Percentiles rank a stretch among this genome's conserved stretches.
Evolutionary conservation across 2,797 vertebrate genomes (phyloP).

Genomic region (Alfaro cultratus): DNA sequence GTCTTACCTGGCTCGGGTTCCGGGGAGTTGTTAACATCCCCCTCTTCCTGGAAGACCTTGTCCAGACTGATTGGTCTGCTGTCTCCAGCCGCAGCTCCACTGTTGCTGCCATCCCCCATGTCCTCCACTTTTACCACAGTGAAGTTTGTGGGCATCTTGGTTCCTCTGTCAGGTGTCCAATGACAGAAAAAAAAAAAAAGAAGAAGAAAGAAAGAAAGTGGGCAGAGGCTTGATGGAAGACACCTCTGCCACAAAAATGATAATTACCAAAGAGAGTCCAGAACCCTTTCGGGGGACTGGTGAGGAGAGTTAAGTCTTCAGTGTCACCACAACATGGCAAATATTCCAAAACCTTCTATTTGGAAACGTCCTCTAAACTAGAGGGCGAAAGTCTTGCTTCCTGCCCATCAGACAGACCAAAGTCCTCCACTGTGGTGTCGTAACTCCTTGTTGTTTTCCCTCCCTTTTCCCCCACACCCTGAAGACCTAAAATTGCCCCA

Average conservation of each 20-base stretch:
- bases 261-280: background rate
- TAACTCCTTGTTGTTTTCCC: slow-evolving; percentile 52
- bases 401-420: slow-evolving; percentile 53
- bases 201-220: background rate
- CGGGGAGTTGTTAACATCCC: slow-evolving; percentile 19
- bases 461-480: slow-evolving; percentile 45
- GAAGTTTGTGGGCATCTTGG: slow-evolving; percentile 76
- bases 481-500: slow-evolving; percentile 55
- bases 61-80: slow-evolving; percentile 49
- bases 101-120: slow-evolving; percentile 31
- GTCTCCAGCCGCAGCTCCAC: slow-evolving; percentile 13
- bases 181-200: background rate
- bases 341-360: slow-evolving; percentile 21
- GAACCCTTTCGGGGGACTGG: background rate
- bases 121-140: slow-evolving; percentile 77
- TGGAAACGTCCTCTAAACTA: slow-evolving; percentile 38
- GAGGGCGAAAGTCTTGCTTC: slow-evolving; percentile 46
- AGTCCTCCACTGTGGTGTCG: slow-evolving; percentile 48
- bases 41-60: slow-evolving; percentile 53
- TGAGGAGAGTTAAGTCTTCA: slow-evolving; percentile 16
- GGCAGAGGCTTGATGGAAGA: background rate
- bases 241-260: background rate
- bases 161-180: slow-evolving; percentile 3
- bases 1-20: slow-evolving; percentile 48
- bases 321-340: slow-evolving; percentile 40